Evolutionary conservation across 2,797 vertebrate species (phyloP), one percentile per base, ranked within the genome.

Genomic region (Mormyrops boulengeri): DNA sequence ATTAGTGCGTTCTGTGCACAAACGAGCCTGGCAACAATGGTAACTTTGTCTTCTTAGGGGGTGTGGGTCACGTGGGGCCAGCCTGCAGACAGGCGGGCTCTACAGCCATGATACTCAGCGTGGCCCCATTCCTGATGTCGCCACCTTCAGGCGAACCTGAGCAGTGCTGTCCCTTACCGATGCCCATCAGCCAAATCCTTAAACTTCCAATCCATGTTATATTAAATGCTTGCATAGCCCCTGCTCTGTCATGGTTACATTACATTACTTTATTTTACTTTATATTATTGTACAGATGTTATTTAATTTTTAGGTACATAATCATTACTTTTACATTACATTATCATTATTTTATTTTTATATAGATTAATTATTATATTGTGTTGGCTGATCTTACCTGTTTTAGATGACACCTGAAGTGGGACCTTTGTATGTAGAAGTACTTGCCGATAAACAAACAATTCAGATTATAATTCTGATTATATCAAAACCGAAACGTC

Each of bases 21-120:
- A 95, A 94, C 94, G 92, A 94, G 93, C 92, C 91, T 87, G 44
- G 91, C 91, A 91, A 96, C 94, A 95, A 95, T 94, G 93, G 92
- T 87, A 55, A 95, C 95, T 95, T 94, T 95, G 95, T 95, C 90
- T 92, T 57, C 85, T 34, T 11, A 60, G 91, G 52, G 66, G 69
- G 41, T n/a, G 26, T 5, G 2, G 57, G 57, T 85, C 22, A 47
- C 34, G 41, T 47, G 88, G 55, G 44, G 57, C 62, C 19, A 9
- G 26, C 14, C 89, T 88, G 86, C 90, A 90, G 89, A 53, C 90
- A 90, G 9, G 52, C 91, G 2, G 30, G 44, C 84, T 53, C 26
- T 55, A 4, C 2, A 4, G n/a, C 9, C 19, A 11, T 47, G 38
- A 47, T 38, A 50, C 22, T 19, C 8, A 44, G n/a, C 50, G 14